Base-by-base conservation (phyloP, 2,888 invertebrate species). In the Ctenicera cuprea region DNA sequence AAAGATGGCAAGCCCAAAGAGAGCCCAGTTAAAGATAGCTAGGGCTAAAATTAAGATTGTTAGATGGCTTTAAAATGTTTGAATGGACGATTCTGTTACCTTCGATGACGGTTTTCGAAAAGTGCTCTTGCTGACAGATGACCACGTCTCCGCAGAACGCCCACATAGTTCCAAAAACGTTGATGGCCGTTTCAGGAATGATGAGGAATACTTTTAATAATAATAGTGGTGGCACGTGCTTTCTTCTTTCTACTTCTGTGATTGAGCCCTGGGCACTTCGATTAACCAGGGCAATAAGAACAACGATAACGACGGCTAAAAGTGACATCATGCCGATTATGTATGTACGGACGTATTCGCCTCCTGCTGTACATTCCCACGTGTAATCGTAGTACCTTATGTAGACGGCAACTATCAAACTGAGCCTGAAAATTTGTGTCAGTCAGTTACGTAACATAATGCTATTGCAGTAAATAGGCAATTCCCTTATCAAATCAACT, bases 91-190 rank as follows among this genome's bases (percentile, higher is more conserved):
- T 11, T 37, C 7, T 14, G 4, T n/a, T 22, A 92, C 92, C 92
- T 89, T 94, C 92, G 80, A 94, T 92, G 20, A 93, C 92, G 75
- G 92, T 91, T 80, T 90, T 91, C 70, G 93, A 92, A 86, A 93
- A 93, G 78, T 91, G 89, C 82, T 92, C 92, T 59, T 90, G 90
- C 18, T 90, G 89, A 85, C 94, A 94, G 38, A 91, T 88, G 64
- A 94, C 91, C 26, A 91, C 86, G 78, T 92, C 91, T 30, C 82
- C 77, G 81, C 92, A 93, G 83, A 94, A 93, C 80, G 94, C 92
- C 95, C 95, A 95, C 86, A 94, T 90, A 3, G 95, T 94, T 7
- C 95, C 95, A 87, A 95, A 89, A 68, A 94, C 90, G 82, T 95
- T 95, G 88, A 95, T 92, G 3, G 90, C 90, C 16, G 94, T 89